These are phyloP conservation scores for Leptobrachium ailaonicum DNA, from an alignment of 2,113 vertebrate species.

Conservation along the genomic window DNA sequence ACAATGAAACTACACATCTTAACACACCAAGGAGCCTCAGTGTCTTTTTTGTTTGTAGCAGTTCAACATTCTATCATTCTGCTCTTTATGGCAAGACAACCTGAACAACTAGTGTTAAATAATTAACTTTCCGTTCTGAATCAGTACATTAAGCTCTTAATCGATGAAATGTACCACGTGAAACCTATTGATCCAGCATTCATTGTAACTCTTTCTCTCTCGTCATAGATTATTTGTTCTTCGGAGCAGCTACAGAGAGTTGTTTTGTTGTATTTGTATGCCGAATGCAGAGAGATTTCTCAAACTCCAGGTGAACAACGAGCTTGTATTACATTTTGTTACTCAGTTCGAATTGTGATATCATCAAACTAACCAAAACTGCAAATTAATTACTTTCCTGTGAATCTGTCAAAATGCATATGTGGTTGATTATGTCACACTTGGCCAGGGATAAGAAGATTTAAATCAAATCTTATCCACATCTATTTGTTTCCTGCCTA, in stretches of 20 bases:
- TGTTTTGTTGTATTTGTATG: no score
- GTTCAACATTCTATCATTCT: constrained; percentile 14
- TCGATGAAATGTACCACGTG: constrained; percentile 42
- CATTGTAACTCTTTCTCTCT: constrained; percentile 11
- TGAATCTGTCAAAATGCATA: no score
- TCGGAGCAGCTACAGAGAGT: background rate
- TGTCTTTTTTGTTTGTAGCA: constrained; percentile 17
- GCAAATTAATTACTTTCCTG: no score
- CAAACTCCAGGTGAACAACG: no score
- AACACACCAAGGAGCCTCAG: constrained; percentile 16
- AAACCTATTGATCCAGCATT: constrained; percentile 26
- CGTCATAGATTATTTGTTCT: constrained; percentile 24
- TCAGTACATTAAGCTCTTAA: constrained; percentile 36
- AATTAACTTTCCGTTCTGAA: constrained; percentile 30
- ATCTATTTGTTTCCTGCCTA: no score
- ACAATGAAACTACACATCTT: constrained; percentile 17
- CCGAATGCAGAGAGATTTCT: no score
- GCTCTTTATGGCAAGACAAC: constrained; percentile 22
- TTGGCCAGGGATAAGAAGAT: no score
- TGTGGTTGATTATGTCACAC: no score
- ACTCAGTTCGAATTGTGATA: no score
- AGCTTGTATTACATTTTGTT: no score
- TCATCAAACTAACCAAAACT: no score
- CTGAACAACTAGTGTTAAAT: constrained; percentile 17
- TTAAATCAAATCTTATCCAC: no score